Evolutionary conservation across 2,888 invertebrate genomes (phyloP).

Genomic region (Automeris io): DNA sequence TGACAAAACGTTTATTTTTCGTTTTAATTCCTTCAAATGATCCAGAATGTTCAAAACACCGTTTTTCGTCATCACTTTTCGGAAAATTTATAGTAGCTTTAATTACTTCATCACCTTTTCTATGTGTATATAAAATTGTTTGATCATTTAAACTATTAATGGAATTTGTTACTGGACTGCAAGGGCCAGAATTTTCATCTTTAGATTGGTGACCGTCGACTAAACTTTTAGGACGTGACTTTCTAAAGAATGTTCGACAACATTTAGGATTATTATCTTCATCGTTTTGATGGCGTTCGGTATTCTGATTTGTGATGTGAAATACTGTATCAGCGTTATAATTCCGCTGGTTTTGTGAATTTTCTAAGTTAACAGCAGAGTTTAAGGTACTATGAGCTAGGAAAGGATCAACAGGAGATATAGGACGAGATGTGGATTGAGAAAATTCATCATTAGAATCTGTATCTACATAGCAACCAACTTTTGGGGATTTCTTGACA

Average conservation of each 20-base stretch:
- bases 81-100: conserved; percentile 63
- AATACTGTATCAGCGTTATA: conserved; percentile 33
- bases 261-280: conserved; percentile 58
- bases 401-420: conserved; percentile 68
- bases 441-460: conserved; percentile 66
- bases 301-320: conserved; percentile 34
- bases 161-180: conserved; percentile 58
- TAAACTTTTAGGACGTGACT: conserved; percentile 63
- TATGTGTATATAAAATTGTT: conserved; percentile 45
- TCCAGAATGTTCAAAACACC: conserved; percentile 64
- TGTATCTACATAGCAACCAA: conserved; percentile 70
- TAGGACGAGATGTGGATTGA: conserved; percentile 62
- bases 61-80: conserved; percentile 53
- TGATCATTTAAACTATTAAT: conserved; percentile 55
- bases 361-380: conserved; percentile 37
- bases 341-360: conserved; percentile 34
- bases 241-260: conserved; percentile 63
- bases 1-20: conserved; percentile 65
- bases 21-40: conserved; percentile 68
- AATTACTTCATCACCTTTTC: conserved; percentile 62
- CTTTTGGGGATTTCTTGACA: conserved; percentile 73
- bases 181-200: conserved; percentile 48
- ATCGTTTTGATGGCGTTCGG: conserved; percentile 38
- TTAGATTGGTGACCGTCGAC: conserved; percentile 48
- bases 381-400: conserved; percentile 59